Conservation (phyloP, 2,888 invertebrate species). For the Callosobruchus maculatus region DNA sequence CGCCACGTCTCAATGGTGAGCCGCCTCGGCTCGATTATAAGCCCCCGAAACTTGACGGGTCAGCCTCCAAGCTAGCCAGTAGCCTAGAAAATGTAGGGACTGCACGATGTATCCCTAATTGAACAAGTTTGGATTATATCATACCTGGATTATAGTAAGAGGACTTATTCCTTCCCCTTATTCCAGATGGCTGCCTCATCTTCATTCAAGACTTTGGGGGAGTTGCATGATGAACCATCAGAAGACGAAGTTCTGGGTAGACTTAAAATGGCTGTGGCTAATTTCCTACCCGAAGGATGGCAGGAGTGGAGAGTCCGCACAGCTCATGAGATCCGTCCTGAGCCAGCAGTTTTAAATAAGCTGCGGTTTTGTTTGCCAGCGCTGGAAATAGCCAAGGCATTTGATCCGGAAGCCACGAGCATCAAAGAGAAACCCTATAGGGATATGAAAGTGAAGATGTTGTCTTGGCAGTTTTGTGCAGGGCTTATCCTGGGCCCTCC, state of each 20-base stretch:
- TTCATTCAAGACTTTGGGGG: neutral
- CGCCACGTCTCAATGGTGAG: neutral
- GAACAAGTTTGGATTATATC: too few species aligned
- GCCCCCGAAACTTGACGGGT: too few species aligned
- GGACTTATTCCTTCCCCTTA: too few species aligned
- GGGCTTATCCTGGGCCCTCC: constrained; percentile 8
- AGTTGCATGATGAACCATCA: too few species aligned
- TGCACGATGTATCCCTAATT: too few species aligned
- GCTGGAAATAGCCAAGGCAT: constrained; percentile 23
- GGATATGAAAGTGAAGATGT: constrained; percentile 24
- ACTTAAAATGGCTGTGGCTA: neutral
- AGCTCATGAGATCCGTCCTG: neutral
- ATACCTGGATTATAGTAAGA: too few species aligned
- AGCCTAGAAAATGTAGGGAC: too few species aligned
- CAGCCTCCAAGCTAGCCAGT: too few species aligned
- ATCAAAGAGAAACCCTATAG: constrained; percentile 23
- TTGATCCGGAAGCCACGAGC: constrained; percentile 17
- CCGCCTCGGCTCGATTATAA: neutral
- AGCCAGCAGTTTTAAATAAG: constrained; percentile 26
- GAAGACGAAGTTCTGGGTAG: too few species aligned
- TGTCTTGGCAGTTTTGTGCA: constrained; percentile 28
- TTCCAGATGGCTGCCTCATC: neutral
- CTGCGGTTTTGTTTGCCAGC: constrained; percentile 28
- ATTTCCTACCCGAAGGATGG: constrained; percentile 16
- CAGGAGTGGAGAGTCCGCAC: constrained; percentile 9